Conservation (phyloP, 2,797 vertebrate species). For the Protonibea diacanthus region DNA sequence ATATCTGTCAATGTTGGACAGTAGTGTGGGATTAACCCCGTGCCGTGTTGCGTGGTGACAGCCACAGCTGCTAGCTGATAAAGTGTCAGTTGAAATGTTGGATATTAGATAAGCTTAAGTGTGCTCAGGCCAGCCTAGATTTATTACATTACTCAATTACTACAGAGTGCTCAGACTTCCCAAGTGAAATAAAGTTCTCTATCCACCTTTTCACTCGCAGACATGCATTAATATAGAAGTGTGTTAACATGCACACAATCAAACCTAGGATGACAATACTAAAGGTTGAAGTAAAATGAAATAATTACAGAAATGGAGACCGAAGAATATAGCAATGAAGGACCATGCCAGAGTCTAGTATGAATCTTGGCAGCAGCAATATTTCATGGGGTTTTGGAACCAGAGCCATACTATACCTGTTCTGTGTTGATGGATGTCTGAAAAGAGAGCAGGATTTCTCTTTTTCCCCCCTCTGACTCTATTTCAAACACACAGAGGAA, state of each 20-base stretch:
- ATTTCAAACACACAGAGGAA: constrained; percentile 72
- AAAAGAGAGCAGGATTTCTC: constrained; percentile 62
- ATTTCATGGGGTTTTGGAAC: constrained; percentile 61
- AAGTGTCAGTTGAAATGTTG: constrained; percentile 23
- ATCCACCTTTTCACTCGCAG: constrained; percentile 20
- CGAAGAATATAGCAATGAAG: constrained; percentile 36
- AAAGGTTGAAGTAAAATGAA: constrained; percentile 54
- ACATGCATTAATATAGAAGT: constrained; percentile 27
- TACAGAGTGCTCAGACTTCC: constrained; percentile 15
- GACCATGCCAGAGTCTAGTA: constrained; percentile 36
- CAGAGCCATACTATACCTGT: constrained; percentile 64
- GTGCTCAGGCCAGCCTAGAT: constrained; percentile 12
- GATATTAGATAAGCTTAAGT: constrained; percentile 40
- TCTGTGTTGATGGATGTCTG: constrained; percentile 68
- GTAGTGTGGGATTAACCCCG: constrained; percentile 41
- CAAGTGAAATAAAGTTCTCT: constrained; percentile 23
- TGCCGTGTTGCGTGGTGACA: constrained; percentile 12
- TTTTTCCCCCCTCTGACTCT: constrained; percentile 31
- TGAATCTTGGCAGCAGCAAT: constrained; percentile 58
- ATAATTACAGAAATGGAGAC: constrained; percentile 51
- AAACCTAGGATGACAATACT: constrained; percentile 27
- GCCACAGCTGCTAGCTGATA: constrained; percentile 22
- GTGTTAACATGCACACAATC: constrained; percentile 28
- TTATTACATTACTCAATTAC: constrained; percentile 38
- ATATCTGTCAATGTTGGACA: constrained; percentile 30